A percentile compares a stretch with the other conserved stretches of the same genome.
Evolutionary conservation across 2,797 vertebrate species (phyloP).

Genomic region (Anableps anableps): DNA sequence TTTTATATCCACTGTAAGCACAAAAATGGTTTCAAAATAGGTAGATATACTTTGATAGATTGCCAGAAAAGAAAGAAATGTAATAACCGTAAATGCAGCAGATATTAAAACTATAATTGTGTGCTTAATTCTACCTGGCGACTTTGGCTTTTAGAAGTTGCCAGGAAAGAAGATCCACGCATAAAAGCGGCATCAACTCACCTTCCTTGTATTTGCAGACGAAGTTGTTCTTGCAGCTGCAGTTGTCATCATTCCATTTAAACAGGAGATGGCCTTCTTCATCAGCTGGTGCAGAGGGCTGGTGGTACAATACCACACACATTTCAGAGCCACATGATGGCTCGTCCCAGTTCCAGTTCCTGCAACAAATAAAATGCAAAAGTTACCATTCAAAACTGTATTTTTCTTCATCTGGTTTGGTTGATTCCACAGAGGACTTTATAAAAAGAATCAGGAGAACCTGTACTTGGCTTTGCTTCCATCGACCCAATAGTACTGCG

Average conservation of each 20-base stretch:
- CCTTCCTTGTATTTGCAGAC: constrained; percentile 95
- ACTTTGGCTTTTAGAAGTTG: background rate
- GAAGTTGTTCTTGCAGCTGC: constrained; percentile 95
- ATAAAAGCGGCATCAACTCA: constrained; percentile 61
- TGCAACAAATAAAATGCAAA: constrained; percentile 57
- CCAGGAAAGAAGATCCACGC: constrained; percentile 11
- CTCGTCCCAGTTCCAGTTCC: constrained; percentile 94
- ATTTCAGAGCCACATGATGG: constrained; percentile 92
- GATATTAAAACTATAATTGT: background rate
- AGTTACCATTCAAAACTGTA: background rate
- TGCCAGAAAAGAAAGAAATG: background rate
- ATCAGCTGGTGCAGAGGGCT: constrained; percentile 82
- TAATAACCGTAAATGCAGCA: background rate
- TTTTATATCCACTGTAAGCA: background rate
- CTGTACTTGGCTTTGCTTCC: constrained; percentile 86
- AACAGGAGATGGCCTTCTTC: constrained; percentile 87
- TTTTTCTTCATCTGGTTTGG: constrained; percentile 11
- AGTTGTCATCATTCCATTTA: constrained; percentile 93
- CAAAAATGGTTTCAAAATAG: background rate
- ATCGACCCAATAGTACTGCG: constrained; percentile 91
- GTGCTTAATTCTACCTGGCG: background rate
- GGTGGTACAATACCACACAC: constrained; percentile 92
- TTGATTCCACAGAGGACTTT: background rate
- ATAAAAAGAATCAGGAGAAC: constrained; percentile 43
- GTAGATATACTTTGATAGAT: background rate